Evolutionary conservation across 2,113 vertebrate species (phyloP).

Genomic region (Scalopus aquaticus): DNA sequence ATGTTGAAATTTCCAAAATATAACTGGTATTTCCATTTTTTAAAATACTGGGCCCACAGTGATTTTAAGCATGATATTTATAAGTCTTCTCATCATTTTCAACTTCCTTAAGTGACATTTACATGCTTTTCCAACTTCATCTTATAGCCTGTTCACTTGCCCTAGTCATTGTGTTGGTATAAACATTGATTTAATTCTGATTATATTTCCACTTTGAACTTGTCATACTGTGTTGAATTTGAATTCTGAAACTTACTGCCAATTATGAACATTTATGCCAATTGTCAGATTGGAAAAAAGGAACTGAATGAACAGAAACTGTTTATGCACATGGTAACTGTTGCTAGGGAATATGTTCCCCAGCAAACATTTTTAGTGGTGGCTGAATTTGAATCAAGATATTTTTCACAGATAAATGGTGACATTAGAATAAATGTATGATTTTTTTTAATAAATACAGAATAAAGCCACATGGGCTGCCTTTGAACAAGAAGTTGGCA

Average conservation of each 20-base stretch:
- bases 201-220: slow-evolving; percentile 52
- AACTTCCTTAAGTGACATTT: neutral
- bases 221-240: slow-evolving; percentile 47
- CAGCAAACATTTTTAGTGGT: slow-evolving; percentile 62
- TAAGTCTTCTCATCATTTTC: neutral
- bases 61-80: neutral
- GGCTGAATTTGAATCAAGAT: slow-evolving; percentile 62
- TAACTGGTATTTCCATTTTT: neutral
- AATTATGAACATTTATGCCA: slow-evolving; percentile 3
- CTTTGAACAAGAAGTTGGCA: slow-evolving; percentile 7
- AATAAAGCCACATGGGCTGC: neutral
- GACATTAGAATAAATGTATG: slow-evolving; percentile 47
- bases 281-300: slow-evolving; percentile 4
- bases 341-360: slow-evolving; percentile 64
- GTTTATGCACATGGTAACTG: slow-evolving; percentile 32
- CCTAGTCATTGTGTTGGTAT: neutral
- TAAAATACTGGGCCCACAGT: neutral
- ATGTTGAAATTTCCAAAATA: neutral
- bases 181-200: slow-evolving; percentile 62
- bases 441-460: neutral
- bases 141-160: neutral
- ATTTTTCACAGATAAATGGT: slow-evolving; percentile 59
- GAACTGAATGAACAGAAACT: slow-evolving; percentile 32
- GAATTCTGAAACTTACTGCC: slow-evolving; percentile 52
- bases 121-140: neutral